Conservation (phyloP, 2,113 vertebrate species). For the Protobothrops flavoviridis region DNA sequence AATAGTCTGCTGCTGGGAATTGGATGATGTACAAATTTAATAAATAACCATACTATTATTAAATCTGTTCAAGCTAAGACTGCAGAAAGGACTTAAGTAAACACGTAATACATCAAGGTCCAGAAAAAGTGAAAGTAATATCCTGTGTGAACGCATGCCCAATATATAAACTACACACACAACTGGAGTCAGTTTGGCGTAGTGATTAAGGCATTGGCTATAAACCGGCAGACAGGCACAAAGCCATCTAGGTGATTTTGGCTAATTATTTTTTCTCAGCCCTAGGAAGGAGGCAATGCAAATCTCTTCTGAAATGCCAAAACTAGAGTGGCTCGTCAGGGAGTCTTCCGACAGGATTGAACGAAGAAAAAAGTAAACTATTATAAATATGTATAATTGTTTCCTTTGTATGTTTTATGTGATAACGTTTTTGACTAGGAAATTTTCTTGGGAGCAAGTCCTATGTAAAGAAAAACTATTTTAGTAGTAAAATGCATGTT, state of each 20-base stretch:
- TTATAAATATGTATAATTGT: not conserved
- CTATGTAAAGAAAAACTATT: not conserved
- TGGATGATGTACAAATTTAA: not conserved
- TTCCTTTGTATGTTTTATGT: not conserved
- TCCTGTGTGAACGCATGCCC: not conserved
- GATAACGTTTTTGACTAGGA: not conserved
- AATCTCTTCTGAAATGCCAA: not conserved
- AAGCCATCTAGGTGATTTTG: not conserved
- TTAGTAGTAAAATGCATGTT: not conserved
- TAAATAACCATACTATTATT: not conserved
- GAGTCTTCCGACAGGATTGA: not conserved
- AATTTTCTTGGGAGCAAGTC: not conserved
- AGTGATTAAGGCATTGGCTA: not conserved
- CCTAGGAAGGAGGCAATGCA: not conserved
- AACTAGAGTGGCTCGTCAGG: not conserved
- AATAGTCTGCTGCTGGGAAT: not conserved
- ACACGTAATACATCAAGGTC: not conserved
- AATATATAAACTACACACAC: not conserved
- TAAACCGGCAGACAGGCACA: not conserved
- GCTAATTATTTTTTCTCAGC: not conserved
- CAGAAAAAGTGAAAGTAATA: not conserved
- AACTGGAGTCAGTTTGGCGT: not conserved
- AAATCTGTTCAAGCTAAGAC: not conserved
- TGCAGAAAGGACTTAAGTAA: not conserved
- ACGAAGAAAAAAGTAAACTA: not conserved